These are phyloP conservation scores for Clepsis dumicolana DNA, from an alignment of 2,888 invertebrate species.

Conservation along the genomic window DNA sequence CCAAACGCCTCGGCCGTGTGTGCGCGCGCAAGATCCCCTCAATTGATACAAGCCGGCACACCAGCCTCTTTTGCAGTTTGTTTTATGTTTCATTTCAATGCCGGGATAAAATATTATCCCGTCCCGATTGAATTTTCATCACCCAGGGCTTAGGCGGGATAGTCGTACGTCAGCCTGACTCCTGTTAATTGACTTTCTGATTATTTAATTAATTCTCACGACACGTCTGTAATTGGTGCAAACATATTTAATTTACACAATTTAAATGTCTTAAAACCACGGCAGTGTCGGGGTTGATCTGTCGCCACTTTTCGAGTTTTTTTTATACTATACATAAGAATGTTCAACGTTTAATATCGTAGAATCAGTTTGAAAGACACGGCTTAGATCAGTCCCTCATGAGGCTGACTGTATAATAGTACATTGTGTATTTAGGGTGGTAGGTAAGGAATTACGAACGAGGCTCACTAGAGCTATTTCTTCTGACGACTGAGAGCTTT, in stretches of 20 bases:
- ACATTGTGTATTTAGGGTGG: too few relatives aligned
- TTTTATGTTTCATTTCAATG: conserved; percentile 74
- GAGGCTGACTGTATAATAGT: too few relatives aligned
- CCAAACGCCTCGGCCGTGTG: conserved; percentile 50
- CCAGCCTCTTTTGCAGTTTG: conserved; percentile 69
- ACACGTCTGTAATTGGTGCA: not conserved
- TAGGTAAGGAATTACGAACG: too few relatives aligned
- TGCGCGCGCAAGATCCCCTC: conserved; percentile 63
- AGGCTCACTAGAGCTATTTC: too few relatives aligned
- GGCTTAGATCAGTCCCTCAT: too few relatives aligned
- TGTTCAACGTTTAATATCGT: too few relatives aligned
- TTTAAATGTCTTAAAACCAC: too few relatives aligned
- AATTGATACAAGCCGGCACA: conserved; percentile 66
- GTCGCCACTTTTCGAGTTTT: too few relatives aligned
- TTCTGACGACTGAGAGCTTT: too few relatives aligned
- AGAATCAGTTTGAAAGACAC: not conserved
- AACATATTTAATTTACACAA: not conserved
- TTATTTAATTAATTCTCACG: conserved; percentile 29
- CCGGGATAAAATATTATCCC: conserved; percentile 69
- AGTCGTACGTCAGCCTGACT: conserved; percentile 56
- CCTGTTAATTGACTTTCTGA: conserved; percentile 47
- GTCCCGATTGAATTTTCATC: conserved; percentile 77
- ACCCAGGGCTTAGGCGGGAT: conserved; percentile 62
- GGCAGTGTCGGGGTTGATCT: too few relatives aligned
- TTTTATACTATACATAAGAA: too few relatives aligned